Percentiles rank a stretch among this genome's conserved stretches.
phyloP scores from a whole-genome alignment of 2,888 invertebrate species.

The Thymelicus acteon region DNA sequence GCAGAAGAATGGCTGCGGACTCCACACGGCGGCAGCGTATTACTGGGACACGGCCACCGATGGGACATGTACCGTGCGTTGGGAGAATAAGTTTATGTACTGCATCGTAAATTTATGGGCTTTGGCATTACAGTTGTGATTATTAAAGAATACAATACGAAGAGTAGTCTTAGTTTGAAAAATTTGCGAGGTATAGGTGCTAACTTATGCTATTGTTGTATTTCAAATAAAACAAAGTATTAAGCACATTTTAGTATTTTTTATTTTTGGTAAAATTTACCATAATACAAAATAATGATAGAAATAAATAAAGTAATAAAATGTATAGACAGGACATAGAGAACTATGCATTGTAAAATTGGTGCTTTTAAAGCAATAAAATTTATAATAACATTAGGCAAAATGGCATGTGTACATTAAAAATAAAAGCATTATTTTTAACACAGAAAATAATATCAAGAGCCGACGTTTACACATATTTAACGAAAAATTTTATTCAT shows the following conservation, averaged over 20 bases:
- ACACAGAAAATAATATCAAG: conserved; percentile 81
- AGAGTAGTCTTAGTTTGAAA: no score
- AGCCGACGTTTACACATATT: conserved; percentile 74
- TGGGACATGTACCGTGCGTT: conserved; percentile 92
- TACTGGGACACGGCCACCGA: conserved; percentile 94
- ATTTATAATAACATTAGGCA: conserved; percentile 85
- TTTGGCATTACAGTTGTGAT: conserved; percentile 80
- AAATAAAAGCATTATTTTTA: conserved; percentile 82
- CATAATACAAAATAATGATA: conserved; percentile 84
- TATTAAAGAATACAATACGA: not conserved
- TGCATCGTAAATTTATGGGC: conserved; percentile 94
- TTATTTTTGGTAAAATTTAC: conserved; percentile 85
- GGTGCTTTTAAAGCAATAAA: conserved; percentile 85
- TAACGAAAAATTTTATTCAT: conserved; percentile 67
- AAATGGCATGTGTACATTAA: conserved; percentile 84
- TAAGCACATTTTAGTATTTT: conserved; percentile 84
- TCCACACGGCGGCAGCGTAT: conserved; percentile 93
- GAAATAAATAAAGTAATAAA: conserved; percentile 85
- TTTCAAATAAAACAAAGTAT: conserved; percentile 62
- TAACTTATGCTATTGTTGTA: not conserved
- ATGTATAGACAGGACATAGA: conserved; percentile 84
- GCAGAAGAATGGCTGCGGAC: conserved; percentile 93
- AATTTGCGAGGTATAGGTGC: no score
- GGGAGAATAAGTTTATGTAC: conserved; percentile 95
- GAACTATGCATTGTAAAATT: conserved; percentile 84